Conservation (phyloP, 2,113 vertebrate species). For the Elephantulus edwardii region DNA sequence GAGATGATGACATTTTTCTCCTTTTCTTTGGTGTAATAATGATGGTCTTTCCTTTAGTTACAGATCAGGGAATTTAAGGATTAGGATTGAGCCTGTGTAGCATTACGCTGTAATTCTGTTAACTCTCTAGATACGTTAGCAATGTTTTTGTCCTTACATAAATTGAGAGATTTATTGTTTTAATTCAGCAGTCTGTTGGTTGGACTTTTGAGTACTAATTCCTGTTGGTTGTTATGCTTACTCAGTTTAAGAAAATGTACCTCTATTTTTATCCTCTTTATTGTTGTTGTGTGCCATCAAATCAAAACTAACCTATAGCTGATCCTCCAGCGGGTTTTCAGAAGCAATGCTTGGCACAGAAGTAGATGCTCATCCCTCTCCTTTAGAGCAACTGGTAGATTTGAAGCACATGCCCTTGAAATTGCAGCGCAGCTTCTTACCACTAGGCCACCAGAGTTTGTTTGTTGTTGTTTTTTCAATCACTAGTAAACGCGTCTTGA, state of each 20-base stretch:
- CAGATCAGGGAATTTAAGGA: not conserved
- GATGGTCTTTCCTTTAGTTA: not conserved
- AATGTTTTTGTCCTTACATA: slow-evolving; percentile 27
- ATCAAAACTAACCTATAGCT: too few relatives aligned
- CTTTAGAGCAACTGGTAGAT: too few relatives aligned
- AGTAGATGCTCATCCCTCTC: too few relatives aligned
- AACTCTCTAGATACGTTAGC: not conserved
- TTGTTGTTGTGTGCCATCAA: too few relatives aligned
- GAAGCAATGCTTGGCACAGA: too few relatives aligned
- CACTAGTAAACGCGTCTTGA: not conserved
- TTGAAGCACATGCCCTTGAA: too few relatives aligned
- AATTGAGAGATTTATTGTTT: not conserved
- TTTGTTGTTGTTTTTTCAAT: too few relatives aligned
- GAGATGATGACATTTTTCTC: not conserved
- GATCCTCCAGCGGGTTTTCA: too few relatives aligned
- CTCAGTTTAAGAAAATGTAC: too few relatives aligned
- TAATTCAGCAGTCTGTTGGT: not conserved
- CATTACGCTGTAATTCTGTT: not conserved
- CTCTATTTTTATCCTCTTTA: too few relatives aligned
- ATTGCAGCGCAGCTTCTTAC: too few relatives aligned
- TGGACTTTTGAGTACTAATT: not conserved
- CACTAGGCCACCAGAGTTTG: too few relatives aligned
- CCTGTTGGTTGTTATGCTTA: not conserved
- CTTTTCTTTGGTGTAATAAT: not conserved
- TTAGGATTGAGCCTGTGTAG: not conserved